Base-by-base conservation (phyloP, 2,797 vertebrate species). In the Gymnoscopelus braueri region DNA sequence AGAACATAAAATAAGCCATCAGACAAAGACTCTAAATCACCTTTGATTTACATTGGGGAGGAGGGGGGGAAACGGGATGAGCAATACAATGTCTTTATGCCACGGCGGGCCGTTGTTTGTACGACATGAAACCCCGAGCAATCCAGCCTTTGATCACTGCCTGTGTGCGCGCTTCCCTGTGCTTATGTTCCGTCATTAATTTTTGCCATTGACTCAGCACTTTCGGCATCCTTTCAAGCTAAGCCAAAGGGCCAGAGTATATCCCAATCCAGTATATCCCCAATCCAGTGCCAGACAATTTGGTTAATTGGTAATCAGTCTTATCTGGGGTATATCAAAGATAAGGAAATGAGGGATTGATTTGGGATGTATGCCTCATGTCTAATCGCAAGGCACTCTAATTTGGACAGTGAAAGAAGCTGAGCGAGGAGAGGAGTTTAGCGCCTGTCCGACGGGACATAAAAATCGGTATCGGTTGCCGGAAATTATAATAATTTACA, bases 291-390 rank as follows among this genome's bases (percentile, higher is more conserved):
- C 80, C 83, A 86, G 71, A 82, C 84, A 81, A 88, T 89, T 87
- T 87, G 75, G 61, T 90, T 89, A 90, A 93, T 90, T 92, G 77
- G 77, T 85, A 79, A 91, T 93, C 87, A 83, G 81, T 88, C 85
- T 92, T 91, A 84, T 88, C 84, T 71, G 73, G 77, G 84, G 87
- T 84, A 79, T 86, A 87, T 90, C 84, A 87, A 81, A 78, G 78
- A 83, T 80, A 84, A 82, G 81, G 85, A 83, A 89, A 86, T 74
- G 81, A 82, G 73, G 73, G 73, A 89, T 89, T 89, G 86, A 90
- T 89, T 84, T 68, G 72, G 65, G 81, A 74, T 75, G 35, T 58
- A 72, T 72, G 71, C 73, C 82, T 73, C 55, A 2, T 60, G 76
- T 49, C 65, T 69, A 52, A 77, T 72, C 65, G 39, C 61, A 35